phyloP scores from a whole-genome alignment of 2,113 vertebrate genomes.

The Erpornis zantholeuca region DNA sequence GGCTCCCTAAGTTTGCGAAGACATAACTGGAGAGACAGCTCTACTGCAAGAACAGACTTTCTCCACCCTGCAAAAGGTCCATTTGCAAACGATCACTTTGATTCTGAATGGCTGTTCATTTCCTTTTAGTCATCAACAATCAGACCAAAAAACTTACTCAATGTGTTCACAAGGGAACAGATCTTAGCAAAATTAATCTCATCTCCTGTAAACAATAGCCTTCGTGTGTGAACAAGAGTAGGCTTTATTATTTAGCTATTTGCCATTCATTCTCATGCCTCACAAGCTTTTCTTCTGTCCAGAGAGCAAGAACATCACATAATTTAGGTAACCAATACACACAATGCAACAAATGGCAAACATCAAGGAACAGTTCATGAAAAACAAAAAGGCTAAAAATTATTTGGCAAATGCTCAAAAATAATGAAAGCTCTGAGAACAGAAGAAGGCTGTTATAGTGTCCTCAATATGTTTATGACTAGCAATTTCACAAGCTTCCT shows the following conservation, averaged over 20 bases:
- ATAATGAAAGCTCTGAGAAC: not conserved
- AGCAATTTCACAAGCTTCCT: not conserved
- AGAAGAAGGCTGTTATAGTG: not conserved
- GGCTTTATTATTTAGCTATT: not conserved
- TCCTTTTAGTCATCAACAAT: not conserved
- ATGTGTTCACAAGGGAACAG: not conserved
- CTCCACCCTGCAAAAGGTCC: not conserved
- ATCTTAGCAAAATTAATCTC: constrained; percentile 1
- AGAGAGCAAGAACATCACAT: not conserved
- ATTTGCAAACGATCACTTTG: not conserved
- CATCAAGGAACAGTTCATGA: not conserved
- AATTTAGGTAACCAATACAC: not conserved
- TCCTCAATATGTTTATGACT: not conserved
- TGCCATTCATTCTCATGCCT: not conserved
- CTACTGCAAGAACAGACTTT: not conserved
- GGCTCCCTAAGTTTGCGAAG: not conserved
- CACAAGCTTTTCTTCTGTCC: not conserved
- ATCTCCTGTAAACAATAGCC: not conserved
- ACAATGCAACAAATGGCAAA: not conserved
- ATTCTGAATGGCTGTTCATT: not conserved
- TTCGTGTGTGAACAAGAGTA: not conserved
- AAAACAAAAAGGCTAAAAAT: not conserved
- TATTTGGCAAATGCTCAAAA: not conserved
- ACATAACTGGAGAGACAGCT: not conserved
- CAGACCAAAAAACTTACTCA: not conserved